Conservation (phyloP, 2,113 vertebrate species). For the Ceratotherium simum region DNA sequence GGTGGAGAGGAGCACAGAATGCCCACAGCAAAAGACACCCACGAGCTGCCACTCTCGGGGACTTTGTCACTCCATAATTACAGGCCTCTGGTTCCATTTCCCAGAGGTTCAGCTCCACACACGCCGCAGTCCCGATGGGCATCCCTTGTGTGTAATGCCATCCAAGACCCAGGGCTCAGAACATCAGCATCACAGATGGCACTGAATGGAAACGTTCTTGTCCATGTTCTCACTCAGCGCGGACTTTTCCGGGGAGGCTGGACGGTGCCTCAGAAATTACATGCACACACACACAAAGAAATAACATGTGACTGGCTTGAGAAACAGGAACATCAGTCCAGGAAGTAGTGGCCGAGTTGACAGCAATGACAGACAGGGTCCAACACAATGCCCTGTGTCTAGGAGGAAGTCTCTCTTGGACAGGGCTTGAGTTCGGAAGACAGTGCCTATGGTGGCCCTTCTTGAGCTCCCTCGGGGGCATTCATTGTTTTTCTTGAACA, state of each 20-base stretch:
- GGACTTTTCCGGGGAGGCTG: background rate
- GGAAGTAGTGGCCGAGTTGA: background rate
- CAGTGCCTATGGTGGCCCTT: fast-evolving
- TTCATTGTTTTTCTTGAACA: background rate
- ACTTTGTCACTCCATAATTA: background rate
- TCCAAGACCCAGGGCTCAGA: background rate
- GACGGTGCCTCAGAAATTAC: background rate
- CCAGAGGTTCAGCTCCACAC: background rate
- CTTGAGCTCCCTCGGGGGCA: background rate
- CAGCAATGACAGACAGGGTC: background rate
- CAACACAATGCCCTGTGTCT: background rate
- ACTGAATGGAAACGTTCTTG: background rate
- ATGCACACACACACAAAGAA: no score
- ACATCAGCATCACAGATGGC: fast-evolving
- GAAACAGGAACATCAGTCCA: background rate
- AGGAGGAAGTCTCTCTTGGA: background rate
- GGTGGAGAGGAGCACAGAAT: background rate
- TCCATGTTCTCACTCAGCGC: background rate
- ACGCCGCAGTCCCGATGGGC: fast-evolving
- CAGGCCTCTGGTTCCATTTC: background rate
- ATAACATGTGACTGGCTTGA: background rate
- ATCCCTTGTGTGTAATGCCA: no score
- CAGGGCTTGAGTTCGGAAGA: background rate
- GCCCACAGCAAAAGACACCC: background rate
- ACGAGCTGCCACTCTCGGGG: background rate